phyloP scores from a whole-genome alignment of 1,140 invertebrate genomes.

The Bombus huntii region DNA sequence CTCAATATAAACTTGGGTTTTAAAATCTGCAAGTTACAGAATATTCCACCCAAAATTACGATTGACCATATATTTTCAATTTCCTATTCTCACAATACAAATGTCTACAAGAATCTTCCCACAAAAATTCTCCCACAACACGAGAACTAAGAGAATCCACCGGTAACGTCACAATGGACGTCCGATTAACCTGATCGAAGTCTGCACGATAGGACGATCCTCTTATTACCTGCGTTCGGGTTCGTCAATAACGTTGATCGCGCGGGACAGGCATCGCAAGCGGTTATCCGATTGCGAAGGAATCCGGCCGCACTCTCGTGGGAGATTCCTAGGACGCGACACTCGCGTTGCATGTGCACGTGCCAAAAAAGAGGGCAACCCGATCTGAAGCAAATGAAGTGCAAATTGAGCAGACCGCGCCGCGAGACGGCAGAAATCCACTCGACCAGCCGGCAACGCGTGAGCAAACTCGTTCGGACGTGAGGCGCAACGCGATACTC shows the following conservation, averaged over 20 bases:
- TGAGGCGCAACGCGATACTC: constrained; percentile 79
- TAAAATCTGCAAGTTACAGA: too few species aligned
- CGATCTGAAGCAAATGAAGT: constrained; percentile 80
- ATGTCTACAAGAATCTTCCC: neutral
- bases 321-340: constrained; percentile 15
- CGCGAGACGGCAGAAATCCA: constrained; percentile 66
- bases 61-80: too few species aligned
- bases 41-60: too few species aligned
- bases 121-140: neutral
- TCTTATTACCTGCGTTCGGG: constrained; percentile 4
- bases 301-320: constrained; percentile 41
- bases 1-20: too few species aligned
- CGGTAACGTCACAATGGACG: neutral
- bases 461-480: constrained; percentile 76
- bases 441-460: constrained; percentile 55
- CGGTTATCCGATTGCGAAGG: constrained; percentile 58
- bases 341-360: constrained; percentile 55
- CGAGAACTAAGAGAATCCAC: neutral
- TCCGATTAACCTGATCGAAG: neutral
- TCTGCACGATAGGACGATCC: neutral
- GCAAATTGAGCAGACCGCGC: constrained; percentile 77
- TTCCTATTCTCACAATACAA: neutral
- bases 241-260: constrained; percentile 34
- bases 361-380: constrained; percentile 77
- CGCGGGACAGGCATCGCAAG: constrained; percentile 54